A percentile compares a stretch with the other conserved stretches of the same genome.
These are phyloP conservation scores for Coenobita brevimanus DNA, from an alignment of 1,140 invertebrate species.

Conservation along the genomic window DNA sequence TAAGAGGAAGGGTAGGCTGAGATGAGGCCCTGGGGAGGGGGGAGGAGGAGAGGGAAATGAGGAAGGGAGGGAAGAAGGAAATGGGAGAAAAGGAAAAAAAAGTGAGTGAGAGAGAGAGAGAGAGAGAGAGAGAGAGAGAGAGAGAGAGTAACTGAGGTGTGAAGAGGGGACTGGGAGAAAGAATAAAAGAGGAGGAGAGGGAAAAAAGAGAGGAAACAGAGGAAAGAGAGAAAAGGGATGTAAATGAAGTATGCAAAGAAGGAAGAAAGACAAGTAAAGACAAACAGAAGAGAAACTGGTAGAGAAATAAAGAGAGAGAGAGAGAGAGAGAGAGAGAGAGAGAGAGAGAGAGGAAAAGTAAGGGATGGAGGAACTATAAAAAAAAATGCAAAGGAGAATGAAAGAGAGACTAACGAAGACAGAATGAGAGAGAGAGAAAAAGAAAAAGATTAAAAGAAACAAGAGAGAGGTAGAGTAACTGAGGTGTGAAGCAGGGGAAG, in stretches of 20 bases:
- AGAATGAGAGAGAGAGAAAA: not conserved
- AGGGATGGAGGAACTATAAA: too few relatives aligned
- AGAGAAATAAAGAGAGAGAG: not conserved
- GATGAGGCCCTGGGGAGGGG: too few relatives aligned
- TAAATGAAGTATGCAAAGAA: not conserved
- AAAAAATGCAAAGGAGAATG: too few relatives aligned
- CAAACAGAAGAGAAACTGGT: too few relatives aligned
- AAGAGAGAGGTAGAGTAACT: not conserved
- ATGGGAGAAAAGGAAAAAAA: too few relatives aligned
- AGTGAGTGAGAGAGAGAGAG: too few relatives aligned
- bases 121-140: not conserved
- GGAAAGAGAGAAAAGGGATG: too few relatives aligned
- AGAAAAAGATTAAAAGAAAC: not conserved
- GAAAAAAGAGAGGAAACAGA: not conserved
- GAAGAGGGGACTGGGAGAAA: constrained; percentile 31
- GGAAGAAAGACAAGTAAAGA: not conserved
- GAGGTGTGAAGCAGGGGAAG: not conserved
- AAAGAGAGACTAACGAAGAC: not conserved
- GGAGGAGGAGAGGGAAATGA: too few relatives aligned
- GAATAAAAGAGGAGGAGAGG: constrained; percentile 24
- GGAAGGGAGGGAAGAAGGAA: too few relatives aligned
- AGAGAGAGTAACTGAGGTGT: constrained; percentile 8
- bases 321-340: constrained; percentile 19
- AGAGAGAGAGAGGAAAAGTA: constrained; percentile 19
- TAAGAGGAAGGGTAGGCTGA: too few relatives aligned